Percentiles rank a stretch among this genome's conserved stretches.
Conservation (phyloP, 2,888 invertebrate genomes). For the Pachycephus smyrnensis region DNA sequence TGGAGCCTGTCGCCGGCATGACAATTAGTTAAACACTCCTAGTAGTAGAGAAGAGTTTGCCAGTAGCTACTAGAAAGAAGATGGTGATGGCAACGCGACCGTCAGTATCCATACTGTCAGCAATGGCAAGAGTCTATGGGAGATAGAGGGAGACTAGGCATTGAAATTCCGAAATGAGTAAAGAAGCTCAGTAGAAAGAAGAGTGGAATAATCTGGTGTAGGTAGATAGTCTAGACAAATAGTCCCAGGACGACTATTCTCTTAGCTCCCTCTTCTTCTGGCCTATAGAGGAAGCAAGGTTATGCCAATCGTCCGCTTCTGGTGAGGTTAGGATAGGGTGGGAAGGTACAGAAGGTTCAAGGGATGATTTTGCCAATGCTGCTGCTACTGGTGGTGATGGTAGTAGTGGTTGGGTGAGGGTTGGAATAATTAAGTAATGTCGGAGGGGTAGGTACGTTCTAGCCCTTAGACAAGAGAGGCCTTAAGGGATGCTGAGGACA, state of each 20-base stretch:
- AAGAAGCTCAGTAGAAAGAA: background rate
- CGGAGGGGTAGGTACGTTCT: constrained; percentile 35
- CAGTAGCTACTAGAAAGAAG: background rate
- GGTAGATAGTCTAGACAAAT: constrained; percentile 44
- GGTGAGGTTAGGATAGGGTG: background rate
- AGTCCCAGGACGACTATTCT: constrained; percentile 46
- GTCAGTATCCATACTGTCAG: no score
- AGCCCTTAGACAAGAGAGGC: background rate
- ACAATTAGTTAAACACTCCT: constrained; percentile 15
- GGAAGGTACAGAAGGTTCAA: constrained; percentile 14
- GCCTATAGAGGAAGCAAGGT: constrained; percentile 51
- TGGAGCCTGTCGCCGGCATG: constrained; percentile 12
- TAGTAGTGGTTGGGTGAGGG: background rate
- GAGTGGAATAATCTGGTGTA: background rate
- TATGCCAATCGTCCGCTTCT: constrained; percentile 48
- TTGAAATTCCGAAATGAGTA: background rate
- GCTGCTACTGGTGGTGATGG: background rate
- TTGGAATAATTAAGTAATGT: constrained; percentile 60
- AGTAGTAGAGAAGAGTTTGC: background rate
- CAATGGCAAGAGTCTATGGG: background rate
- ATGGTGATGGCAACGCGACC: background rate
- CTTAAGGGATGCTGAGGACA: background rate
- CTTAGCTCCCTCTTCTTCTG: constrained; percentile 32
- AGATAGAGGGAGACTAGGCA: background rate
- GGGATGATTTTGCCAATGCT: background rate